Evolutionary conservation across 1,140 invertebrate genomes (phyloP).

Genomic region (Telenomus remus): DNA sequence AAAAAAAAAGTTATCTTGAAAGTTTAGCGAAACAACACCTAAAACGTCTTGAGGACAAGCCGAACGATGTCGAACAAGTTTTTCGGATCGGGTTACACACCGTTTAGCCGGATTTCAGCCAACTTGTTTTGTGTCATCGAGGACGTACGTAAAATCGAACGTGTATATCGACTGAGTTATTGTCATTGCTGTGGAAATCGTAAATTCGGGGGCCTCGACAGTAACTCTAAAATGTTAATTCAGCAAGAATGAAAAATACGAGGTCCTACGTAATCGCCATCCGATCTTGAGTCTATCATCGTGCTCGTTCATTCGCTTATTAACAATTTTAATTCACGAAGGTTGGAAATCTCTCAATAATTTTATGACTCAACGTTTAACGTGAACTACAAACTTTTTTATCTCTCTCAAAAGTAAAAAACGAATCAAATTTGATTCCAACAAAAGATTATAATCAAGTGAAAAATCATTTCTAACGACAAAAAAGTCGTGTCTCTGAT

Average conservation of each 20-base stretch:
- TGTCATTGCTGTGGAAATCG: constrained; percentile 8
- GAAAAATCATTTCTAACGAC: no score
- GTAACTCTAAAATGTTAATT: constrained; percentile 34
- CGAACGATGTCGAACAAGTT: no score
- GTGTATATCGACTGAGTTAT: no score
- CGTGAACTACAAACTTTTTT: no score
- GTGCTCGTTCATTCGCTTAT: constrained; percentile 22
- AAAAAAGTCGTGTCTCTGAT: no score
- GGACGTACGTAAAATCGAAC: no score
- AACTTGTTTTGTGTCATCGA: no score
- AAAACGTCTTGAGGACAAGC: neutral
- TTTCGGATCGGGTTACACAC: constrained; percentile 12
- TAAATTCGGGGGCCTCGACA: constrained; percentile 13
- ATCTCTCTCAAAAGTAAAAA: no score
- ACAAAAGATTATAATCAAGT: no score
- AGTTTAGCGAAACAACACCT: constrained; percentile 4
- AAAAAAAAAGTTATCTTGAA: constrained; percentile 2
- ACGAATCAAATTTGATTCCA: no score
- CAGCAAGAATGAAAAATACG: constrained; percentile 13
- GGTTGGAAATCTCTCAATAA: neutral
- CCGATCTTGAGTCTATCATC: constrained; percentile 22
- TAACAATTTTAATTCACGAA: constrained; percentile 12
- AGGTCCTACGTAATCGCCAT: constrained; percentile 2
- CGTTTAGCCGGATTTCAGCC: neutral
- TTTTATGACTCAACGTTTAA: no score